Evolutionary conservation across 2,888 invertebrate species (phyloP), one percentile per base, ranked within the genome.

Genomic region (Amphiduros pacificus): DNA sequence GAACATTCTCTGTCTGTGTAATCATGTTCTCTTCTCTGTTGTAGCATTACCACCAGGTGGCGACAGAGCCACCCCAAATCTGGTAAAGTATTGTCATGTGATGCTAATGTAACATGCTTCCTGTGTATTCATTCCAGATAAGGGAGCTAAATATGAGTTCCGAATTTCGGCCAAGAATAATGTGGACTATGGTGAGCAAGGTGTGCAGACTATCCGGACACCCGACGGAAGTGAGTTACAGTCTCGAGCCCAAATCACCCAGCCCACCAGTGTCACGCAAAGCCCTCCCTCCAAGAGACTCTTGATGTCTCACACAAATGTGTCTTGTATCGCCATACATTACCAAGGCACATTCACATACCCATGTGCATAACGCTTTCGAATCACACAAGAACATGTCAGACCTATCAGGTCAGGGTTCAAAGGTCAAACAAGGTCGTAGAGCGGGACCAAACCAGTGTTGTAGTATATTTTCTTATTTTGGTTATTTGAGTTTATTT

Each of bases 111-210:
- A 5, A 49, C 57, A 50, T 57, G 44, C 29, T 41, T 41, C 3
- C 9, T 41, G 24, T 41, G 31, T 51, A 48, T 49, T 24, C 52
- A 32, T 60, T 59, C n/a, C 64, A 71, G 71, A 70, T 11, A 51
- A 60, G 48, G 71, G 71, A 32, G 62, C 62, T 26, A 91, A 92
- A 73, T 99, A 99, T 83, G 97, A 98, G 83, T 96, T 98, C 81
- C 87, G 95, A 67, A 89, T 99, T n/a, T 91, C 95, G 14, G 99
- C 96, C 5, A 91, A 90, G 81, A 99, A 99, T 84, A 89, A 91
- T 71, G 92, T 97, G 58, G 98, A 97, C 59, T 90, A 90, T 74
- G 97, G 98, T 6, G 94, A 96, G 82, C 95, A 98, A 80, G 91
- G 92, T 0, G 91, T 96, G 1, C 91, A 91, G 78, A 91, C 90